Conservation (phyloP, 2,888 invertebrate species). For the Ernsta delagoae region DNA sequence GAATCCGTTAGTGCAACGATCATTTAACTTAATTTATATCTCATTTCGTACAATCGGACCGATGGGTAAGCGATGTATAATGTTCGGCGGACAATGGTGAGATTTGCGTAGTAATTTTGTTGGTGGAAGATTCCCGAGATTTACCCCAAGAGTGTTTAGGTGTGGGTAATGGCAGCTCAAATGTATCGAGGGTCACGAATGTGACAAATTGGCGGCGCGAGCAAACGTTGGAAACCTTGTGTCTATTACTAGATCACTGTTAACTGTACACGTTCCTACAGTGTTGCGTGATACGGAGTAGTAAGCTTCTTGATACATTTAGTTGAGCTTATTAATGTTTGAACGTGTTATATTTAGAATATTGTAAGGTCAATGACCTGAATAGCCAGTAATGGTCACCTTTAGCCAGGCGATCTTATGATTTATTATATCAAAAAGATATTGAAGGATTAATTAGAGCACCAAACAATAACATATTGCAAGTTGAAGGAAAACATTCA, state of each 20-base stretch:
- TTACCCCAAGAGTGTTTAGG: slow-evolving; percentile 16
- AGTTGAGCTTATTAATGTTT: too few relatives aligned
- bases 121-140: slow-evolving; percentile 22
- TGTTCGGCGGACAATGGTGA: slow-evolving; percentile 41
- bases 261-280: slow-evolving; percentile 16
- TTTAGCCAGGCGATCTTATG: too few relatives aligned
- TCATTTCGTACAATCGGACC: slow-evolving; percentile 49
- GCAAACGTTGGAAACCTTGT: slow-evolving; percentile 20
- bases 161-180: slow-evolving; percentile 20
- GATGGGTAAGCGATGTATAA: slow-evolving; percentile 46
- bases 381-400: too few relatives aligned
- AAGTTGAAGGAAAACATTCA: too few relatives aligned
- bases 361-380: too few relatives aligned
- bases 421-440: too few relatives aligned
- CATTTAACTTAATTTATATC: slow-evolving; percentile 52
- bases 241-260: slow-evolving; percentile 28
- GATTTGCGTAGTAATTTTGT: slow-evolving; percentile 42
- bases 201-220: slow-evolving; percentile 26
- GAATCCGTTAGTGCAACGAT: slow-evolving; percentile 25
- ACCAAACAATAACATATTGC: too few relatives aligned
- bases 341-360: too few relatives aligned
- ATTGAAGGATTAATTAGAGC: too few relatives aligned
- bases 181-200: slow-evolving; percentile 32
- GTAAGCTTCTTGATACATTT: slow-evolving; percentile 15
- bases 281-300: slow-evolving; percentile 24